Evolutionary conservation across 2,113 vertebrate genomes (phyloP).

Genomic region (Ciconia stormi): DNA sequence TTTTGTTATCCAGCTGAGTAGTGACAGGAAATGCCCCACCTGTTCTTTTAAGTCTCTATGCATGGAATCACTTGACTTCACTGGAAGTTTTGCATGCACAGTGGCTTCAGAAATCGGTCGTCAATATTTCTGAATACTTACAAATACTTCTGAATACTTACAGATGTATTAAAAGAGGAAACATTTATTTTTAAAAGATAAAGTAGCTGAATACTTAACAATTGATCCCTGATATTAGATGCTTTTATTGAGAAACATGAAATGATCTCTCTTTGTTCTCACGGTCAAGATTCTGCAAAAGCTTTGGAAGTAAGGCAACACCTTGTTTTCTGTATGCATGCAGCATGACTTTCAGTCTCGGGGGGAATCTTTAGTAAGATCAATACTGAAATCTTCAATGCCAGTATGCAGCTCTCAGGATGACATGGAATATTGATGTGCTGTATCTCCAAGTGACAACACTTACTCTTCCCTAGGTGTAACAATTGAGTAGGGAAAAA

Average conservation of each 20-base stretch:
- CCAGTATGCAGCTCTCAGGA: background rate
- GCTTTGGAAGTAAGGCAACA: conserved; percentile 8
- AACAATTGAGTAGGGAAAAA: background rate
- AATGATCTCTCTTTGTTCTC: background rate
- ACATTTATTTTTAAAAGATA: background rate
- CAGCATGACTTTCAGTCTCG: background rate
- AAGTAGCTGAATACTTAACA: background rate
- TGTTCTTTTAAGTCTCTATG: background rate
- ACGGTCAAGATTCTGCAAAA: background rate
- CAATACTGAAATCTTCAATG: background rate
- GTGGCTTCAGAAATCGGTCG: background rate
- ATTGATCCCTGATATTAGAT: background rate
- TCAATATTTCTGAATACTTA: background rate
- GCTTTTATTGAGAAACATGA: background rate
- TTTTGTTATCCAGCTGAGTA: background rate
- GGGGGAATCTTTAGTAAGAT: background rate
- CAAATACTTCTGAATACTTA: background rate
- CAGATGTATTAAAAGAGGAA: background rate
- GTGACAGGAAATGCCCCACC: background rate
- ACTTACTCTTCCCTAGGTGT: background rate
- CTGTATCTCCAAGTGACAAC: background rate
- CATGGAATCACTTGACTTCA: background rate
- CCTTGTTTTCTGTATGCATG: conserved; percentile 9
- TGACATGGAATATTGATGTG: background rate
- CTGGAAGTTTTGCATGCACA: background rate